Base-by-base conservation (phyloP, 2,797 vertebrate species). In the Gymnopithys bicolor region DNA sequence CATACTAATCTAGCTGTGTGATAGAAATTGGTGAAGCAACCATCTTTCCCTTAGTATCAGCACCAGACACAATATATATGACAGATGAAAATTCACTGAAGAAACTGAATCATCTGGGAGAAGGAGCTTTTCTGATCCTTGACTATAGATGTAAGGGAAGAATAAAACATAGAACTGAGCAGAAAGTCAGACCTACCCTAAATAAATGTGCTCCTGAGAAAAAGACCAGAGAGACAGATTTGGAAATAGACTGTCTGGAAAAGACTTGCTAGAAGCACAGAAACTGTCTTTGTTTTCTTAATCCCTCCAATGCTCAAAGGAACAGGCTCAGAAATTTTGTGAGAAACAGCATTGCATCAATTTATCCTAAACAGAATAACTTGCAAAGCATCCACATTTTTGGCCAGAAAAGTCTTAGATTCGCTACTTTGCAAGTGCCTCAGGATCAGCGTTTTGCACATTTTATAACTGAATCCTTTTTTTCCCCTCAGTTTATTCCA, bases 201-300 rank as follows among this genome's bases (percentile, higher is more conserved):
- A 89, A 53, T 49, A 70, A 92, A 23, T 3, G 1, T 67, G n/a
- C 59, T 39, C 52, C 71, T 35, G 32, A 89, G 64, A 53, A 82
- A 77, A 84, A 87, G 24, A 81, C 60, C 19, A 10, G n/a, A 83
- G 81, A n/a, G 58, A 35, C 24, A 71, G 41, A 28, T 56, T 82
- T 74, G 30, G 56, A 79, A 91, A 70, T 12, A 74, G 1, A 3
- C 52, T 76, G 59, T 37, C 71, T 83, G 76, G 52, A 83, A 68
- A 13, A 89, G 32, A 30, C 32, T 37, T 77, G 48, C 45, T 67
- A 49, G 48, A 60, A 85, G 68, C 71, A 83, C 60, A 80, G 82
- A 83, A 80, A 48, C 53, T 9, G 3, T 49, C 75, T 84, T 87
- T 93, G 64, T 83, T 93, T 92, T 43, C 78, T 74, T 94, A 91